These are phyloP conservation scores for Blastobasis adustella DNA, from an alignment of 2,888 invertebrate species.

Conservation along the genomic window DNA sequence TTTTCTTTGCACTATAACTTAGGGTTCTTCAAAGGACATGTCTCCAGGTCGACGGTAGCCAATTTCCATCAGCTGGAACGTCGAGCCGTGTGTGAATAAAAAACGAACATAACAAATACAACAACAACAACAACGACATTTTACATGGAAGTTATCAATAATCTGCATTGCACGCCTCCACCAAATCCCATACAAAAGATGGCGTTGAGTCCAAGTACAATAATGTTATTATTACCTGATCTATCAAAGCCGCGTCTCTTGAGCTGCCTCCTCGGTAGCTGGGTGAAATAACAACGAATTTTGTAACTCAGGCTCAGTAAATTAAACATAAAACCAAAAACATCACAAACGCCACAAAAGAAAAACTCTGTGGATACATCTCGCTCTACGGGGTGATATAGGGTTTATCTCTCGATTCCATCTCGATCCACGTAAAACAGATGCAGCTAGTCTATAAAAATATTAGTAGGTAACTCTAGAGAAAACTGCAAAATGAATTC, in stretches of 20 bases:
- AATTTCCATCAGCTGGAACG: no score
- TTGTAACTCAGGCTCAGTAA: slow-evolving; percentile 68
- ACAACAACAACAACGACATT: no score
- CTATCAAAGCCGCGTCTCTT: slow-evolving; percentile 76
- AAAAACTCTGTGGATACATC: slow-evolving; percentile 42
- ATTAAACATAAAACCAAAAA: slow-evolving; percentile 66
- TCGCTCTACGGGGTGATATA: slow-evolving; percentile 31
- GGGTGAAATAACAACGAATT: slow-evolving; percentile 74
- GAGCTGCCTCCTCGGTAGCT: slow-evolving; percentile 75
- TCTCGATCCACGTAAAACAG: slow-evolving; percentile 38
- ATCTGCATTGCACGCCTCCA: slow-evolving; percentile 20
- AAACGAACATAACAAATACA: no score
- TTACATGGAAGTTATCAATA: no score
- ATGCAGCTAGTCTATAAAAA: slow-evolving; percentile 45
- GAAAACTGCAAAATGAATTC: slow-evolving; percentile 70
- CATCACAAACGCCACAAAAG: slow-evolving; percentile 72
- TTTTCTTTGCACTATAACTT: no score
- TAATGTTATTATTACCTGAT: slow-evolving; percentile 63
- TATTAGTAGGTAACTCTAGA: slow-evolving; percentile 57
- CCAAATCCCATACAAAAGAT: slow-evolving; percentile 21
- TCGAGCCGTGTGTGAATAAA: no score
- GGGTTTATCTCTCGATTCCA: slow-evolving; percentile 11
- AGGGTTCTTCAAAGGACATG: no score
- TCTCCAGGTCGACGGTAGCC: no score
- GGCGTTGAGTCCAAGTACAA: slow-evolving; percentile 61